phyloP scores from a whole-genome alignment of 2,888 invertebrate species.

The Tenthredo mesomela region DNA sequence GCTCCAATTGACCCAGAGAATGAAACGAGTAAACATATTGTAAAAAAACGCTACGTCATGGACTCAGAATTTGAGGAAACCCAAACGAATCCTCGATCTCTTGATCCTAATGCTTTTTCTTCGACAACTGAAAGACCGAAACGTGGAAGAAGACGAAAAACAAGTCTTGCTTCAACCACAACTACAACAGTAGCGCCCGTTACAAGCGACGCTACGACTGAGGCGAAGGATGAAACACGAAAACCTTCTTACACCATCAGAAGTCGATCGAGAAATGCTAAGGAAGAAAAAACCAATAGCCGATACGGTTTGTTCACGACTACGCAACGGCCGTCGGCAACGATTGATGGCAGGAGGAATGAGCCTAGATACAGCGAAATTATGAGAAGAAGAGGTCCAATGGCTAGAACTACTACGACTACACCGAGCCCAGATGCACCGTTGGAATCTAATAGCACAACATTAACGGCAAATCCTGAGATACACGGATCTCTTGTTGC shows the following conservation, averaged over 20 bases:
- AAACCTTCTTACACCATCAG: slow-evolving; percentile 64
- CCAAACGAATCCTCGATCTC: neutral
- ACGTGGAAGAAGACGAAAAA: slow-evolving; percentile 40
- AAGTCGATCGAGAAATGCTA: slow-evolving; percentile 64
- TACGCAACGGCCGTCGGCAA: slow-evolving; percentile 53
- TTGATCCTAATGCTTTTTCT: neutral
- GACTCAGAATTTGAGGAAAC: slow-evolving; percentile 43
- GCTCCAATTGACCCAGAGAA: slow-evolving; percentile 13
- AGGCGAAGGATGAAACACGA: neutral
- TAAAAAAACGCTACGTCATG: neutral
- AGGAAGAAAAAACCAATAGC: slow-evolving; percentile 59
- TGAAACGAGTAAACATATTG: neutral
- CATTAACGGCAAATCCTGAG: slow-evolving; percentile 3
- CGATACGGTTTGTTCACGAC: slow-evolving; percentile 62
- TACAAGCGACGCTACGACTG: slow-evolving; percentile 13
- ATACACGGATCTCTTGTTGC: slow-evolving; percentile 14
- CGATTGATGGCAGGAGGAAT: slow-evolving; percentile 64
- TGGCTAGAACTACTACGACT: slow-evolving; percentile 12
- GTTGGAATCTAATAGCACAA: neutral
- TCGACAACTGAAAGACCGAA: slow-evolving; percentile 39
- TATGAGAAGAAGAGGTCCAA: slow-evolving; percentile 18
- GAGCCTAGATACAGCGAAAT: slow-evolving; percentile 67
- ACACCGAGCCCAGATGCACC: neutral
- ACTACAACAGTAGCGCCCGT: slow-evolving; percentile 21
- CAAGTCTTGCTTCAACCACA: neutral